phyloP scores from a whole-genome alignment of 2,113 vertebrate species.

The Hippocampus guttulatus region DNA sequence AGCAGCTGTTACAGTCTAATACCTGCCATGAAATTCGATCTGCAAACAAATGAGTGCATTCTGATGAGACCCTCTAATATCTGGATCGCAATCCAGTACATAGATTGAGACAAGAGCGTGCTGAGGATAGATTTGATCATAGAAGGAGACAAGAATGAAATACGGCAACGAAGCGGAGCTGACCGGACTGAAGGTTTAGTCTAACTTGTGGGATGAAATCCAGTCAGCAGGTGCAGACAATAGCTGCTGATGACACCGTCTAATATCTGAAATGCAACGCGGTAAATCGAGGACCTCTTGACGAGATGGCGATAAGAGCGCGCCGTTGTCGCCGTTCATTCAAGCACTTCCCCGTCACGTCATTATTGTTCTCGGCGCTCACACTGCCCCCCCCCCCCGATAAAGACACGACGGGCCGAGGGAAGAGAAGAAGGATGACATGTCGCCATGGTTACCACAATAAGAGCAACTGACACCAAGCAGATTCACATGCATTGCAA shows the following conservation, averaged over 20 bases:
- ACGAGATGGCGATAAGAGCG: not conserved
- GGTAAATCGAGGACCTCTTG: not conserved
- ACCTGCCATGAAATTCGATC: not conserved
- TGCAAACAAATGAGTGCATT: not conserved
- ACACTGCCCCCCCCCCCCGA: not conserved
- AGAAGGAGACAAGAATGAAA: no score
- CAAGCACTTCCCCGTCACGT: not conserved
- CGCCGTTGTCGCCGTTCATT: not conserved
- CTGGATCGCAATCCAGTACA: not conserved
- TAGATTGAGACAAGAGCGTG: not conserved
- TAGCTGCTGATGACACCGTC: not conserved
- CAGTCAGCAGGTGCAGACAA: not conserved
- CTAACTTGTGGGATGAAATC: not conserved
- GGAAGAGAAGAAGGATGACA: not conserved
- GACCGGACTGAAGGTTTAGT: not conserved
- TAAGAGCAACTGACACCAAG: not conserved
- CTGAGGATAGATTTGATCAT: not conserved
- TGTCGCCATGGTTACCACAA: not conserved
- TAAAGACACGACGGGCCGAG: not conserved
- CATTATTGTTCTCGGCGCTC: not conserved
- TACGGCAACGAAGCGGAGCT: no score
- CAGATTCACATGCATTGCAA: not conserved
- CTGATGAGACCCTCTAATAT: not conserved
- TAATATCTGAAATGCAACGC: not conserved
- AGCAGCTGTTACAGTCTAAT: not conserved